These are phyloP conservation scores for Oriolus oriolus DNA, from an alignment of 2,113 vertebrate genomes.

Conservation along the genomic window DNA sequence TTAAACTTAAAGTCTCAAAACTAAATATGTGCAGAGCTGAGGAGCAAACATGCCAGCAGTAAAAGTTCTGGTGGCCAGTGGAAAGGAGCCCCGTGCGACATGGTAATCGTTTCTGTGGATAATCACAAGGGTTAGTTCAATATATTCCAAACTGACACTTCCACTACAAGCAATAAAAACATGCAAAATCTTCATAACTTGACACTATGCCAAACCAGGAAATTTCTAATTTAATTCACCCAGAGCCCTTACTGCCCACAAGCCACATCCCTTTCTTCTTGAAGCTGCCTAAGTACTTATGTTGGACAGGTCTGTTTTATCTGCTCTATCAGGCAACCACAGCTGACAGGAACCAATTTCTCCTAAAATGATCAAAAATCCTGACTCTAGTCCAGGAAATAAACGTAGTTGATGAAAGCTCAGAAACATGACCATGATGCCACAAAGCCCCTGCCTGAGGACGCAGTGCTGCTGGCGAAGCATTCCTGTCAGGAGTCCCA, in stretches of 20 bases:
- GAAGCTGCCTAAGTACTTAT: background rate
- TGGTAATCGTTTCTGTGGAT: rapidly evolving
- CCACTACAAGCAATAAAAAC: background rate
- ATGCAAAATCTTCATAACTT: background rate
- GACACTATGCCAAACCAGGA: background rate
- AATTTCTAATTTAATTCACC: background rate
- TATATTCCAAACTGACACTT: background rate
- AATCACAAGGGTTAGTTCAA: background rate
- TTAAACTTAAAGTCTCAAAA: background rate
- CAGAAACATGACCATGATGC: background rate
- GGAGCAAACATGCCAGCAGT: background rate
- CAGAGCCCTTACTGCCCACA: background rate
- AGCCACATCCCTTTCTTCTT: background rate
- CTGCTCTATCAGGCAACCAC: background rate
- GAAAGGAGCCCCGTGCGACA: background rate
- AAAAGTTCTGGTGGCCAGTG: background rate
- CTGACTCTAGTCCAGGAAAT: background rate
- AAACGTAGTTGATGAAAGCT: rapidly evolving
- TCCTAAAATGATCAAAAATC: background rate
- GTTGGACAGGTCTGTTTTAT: background rate
- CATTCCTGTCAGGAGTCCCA: background rate
- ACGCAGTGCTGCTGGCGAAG: background rate
- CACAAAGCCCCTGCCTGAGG: background rate
- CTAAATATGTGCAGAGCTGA: background rate
- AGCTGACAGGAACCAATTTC: background rate